phyloP scores from a whole-genome alignment of 2,113 vertebrate genomes.

The Coptodon bakossiorum region DNA sequence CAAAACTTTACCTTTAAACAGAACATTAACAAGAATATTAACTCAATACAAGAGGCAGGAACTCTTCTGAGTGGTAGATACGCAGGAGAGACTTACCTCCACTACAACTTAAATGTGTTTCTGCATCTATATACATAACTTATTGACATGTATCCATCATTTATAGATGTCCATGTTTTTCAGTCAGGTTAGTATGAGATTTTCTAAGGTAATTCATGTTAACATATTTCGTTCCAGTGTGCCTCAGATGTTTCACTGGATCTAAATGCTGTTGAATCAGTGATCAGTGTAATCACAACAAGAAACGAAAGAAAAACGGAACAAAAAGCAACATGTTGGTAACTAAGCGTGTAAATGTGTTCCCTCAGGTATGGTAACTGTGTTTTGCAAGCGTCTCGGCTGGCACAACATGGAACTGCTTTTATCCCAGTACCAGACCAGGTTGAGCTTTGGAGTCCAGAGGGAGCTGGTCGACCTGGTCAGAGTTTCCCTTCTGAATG shows the following conservation, averaged over 20 bases:
- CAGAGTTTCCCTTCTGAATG: slow-evolving; percentile 86
- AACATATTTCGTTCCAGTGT: background rate
- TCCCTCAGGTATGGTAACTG: slow-evolving; percentile 86
- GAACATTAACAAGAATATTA: background rate
- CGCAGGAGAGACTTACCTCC: background rate
- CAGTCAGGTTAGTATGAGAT: background rate
- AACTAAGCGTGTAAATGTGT: background rate
- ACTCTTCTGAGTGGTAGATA: background rate
- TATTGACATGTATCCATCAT: background rate
- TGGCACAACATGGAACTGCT: slow-evolving; percentile 97
- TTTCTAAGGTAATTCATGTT: background rate
- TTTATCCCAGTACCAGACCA: slow-evolving; percentile 94
- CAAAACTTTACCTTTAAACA: background rate
- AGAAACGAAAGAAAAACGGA: background rate
- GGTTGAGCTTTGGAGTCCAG: slow-evolving; percentile 91
- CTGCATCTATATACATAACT: background rate
- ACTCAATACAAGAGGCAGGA: background rate
- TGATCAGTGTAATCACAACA: background rate
- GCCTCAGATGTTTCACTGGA: background rate
- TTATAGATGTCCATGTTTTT: background rate
- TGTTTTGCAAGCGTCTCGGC: slow-evolving; percentile 91
- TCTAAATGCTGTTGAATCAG: background rate
- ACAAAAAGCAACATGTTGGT: background rate
- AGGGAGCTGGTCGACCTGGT: slow-evolving; percentile 94
- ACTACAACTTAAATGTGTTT: background rate